phyloP scores from a whole-genome alignment of 2,113 vertebrate species.

The Toxostoma redivivum region DNA sequence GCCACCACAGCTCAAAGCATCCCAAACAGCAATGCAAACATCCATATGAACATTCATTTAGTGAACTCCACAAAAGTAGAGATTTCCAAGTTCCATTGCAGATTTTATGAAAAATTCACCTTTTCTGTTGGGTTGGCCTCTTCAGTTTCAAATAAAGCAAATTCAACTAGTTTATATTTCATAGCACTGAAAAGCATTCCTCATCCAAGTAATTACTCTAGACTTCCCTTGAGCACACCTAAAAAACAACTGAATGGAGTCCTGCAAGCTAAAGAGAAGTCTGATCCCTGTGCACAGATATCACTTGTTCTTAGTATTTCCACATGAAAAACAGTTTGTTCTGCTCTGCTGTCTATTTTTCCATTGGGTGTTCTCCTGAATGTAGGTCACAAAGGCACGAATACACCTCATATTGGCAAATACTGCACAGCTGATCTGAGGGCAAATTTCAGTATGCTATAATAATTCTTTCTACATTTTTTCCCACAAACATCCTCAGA shows the following conservation, averaged over 20 bases:
- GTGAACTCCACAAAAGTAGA: neutral
- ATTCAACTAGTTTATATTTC: neutral
- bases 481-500: neutral
- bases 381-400: neutral
- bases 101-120: neutral
- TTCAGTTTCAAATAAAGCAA: neutral
- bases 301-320: neutral
- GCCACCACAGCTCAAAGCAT: neutral
- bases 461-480: neutral
- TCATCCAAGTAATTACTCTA: neutral
- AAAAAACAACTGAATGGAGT: neutral
- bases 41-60: accelerated
- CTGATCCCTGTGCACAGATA: neutral
- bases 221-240: neutral
- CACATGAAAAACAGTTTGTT: neutral
- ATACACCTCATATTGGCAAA: neutral
- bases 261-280: neutral
- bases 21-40: accelerated
- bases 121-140: neutral
- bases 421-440: neutral
- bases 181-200: neutral
- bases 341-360: neutral
- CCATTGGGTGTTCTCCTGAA: neutral
- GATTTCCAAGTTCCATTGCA: neutral
- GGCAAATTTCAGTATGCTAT: neutral